These are phyloP conservation scores for Diglossa brunneiventris DNA, from an alignment of 2,113 vertebrate species.

Conservation along the genomic window DNA sequence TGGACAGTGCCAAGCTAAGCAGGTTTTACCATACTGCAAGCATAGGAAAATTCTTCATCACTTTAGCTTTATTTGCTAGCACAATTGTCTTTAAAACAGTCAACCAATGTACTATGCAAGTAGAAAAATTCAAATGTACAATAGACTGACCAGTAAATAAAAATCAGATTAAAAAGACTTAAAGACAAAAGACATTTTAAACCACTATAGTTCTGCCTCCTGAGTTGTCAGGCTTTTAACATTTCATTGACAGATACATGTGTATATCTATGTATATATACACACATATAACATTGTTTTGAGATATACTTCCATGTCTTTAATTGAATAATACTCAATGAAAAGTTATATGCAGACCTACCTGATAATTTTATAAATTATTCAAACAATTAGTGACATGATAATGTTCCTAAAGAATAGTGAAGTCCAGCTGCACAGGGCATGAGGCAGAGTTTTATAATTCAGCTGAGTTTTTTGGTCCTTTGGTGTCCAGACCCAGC, in stretches of 20 bases:
- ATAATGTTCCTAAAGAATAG: background rate
- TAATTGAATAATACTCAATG: background rate
- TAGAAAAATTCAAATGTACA: slow-evolving; percentile 5
- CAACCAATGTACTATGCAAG: background rate
- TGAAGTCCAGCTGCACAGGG: background rate
- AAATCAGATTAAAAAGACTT: background rate
- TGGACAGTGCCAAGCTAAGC: background rate
- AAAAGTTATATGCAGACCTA: background rate
- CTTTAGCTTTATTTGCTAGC: slow-evolving; percentile 8
- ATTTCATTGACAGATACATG: background rate
- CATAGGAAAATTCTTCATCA: background rate
- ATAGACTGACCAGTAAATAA: background rate
- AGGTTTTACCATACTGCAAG: background rate
- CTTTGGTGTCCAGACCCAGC: background rate
- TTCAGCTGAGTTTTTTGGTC: background rate
- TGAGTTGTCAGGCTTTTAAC: background rate
- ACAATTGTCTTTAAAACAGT: slow-evolving; percentile 28
- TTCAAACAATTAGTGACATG: background rate
- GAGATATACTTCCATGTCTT: background rate
- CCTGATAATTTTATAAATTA: background rate
- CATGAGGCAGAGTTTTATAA: background rate
- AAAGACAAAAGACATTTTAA: background rate
- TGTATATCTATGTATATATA: background rate
- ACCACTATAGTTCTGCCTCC: background rate
- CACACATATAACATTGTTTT: background rate